Base-by-base conservation (phyloP, 2,888 invertebrate species). In the Eledona agricola region DNA sequence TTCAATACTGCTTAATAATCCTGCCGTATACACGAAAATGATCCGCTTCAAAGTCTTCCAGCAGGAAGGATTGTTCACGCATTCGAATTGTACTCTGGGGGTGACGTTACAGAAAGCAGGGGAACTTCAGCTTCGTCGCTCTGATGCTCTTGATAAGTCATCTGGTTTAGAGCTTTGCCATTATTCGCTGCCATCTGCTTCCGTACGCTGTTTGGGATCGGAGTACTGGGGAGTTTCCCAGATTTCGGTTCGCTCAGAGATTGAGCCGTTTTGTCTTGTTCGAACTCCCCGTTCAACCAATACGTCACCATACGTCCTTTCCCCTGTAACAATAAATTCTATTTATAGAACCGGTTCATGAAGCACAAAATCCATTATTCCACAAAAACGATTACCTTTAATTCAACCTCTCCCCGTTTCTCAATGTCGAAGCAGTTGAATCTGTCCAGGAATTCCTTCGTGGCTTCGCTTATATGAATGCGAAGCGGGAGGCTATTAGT, bases 381-480 rank as follows among this genome's bases (percentile, higher is more conserved):
- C 6, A 78, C 62, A 69, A 67, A 66, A 66, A 58, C 23, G 46
- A 57, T 60, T 78, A 92, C 93, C 87, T 97, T 97, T 84, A 96
- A 88, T 69, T 91, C 89, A 34, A 96, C 88, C 72, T 90, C 89
- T 42, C 96, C 96, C 60, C 96, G 81, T 58, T 88, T 84, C 55
- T 90, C 88, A 37, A 93, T 78, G 40, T 86, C 83, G 73, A 97
- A 97, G 2, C 88, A 88, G 2, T 88, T 88, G 67, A 92, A 95
- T 5, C 83, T 83, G 64, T 96, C 93, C 63, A 97, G 78, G 17
- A 94, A 83, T 51, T 83, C 83, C 72, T 94, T 94, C 0, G 96
- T 96, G 38, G 82, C 84, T 0, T 90, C 87, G 67, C 96, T 96
- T 6, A 96, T 91, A 76, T 97, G 96, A 60, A 96, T 96, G 76